phyloP scores from a whole-genome alignment of 2,888 invertebrate species.

The Netelia melanura region DNA sequence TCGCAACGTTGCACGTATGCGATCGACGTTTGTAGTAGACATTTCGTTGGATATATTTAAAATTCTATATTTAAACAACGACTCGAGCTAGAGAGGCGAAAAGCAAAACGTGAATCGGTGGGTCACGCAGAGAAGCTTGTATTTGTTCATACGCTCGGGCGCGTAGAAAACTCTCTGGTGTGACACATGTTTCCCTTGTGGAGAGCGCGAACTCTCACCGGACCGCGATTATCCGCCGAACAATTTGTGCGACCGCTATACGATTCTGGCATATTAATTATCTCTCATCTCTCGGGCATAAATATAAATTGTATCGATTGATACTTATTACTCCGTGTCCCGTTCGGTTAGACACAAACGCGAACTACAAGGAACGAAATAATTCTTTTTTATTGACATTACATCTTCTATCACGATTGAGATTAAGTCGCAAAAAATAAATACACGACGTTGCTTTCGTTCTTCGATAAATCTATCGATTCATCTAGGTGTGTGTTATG shows the following conservation, averaged over 20 bases:
- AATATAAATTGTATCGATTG: slow-evolving; percentile 61
- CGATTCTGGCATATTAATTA: slow-evolving; percentile 54
- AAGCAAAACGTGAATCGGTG: neutral
- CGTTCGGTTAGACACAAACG: neutral
- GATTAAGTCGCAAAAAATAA: neutral
- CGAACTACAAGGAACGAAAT: slow-evolving; percentile 37
- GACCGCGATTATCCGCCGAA: slow-evolving; percentile 34
- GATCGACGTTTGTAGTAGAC: slow-evolving; percentile 1
- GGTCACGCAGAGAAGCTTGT: neutral
- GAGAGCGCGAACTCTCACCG: neutral
- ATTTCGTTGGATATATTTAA: slow-evolving; percentile 1
- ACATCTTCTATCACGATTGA: neutral
- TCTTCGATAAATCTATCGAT: neutral
- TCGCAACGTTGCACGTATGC: neutral
- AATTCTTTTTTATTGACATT: slow-evolving; percentile 46
- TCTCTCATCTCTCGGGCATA: slow-evolving; percentile 47
- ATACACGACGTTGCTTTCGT: neutral
- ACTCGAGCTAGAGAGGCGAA: neutral
- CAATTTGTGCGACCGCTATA: slow-evolving; percentile 34
- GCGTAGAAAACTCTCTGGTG: slow-evolving; percentile 28
- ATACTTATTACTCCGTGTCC: slow-evolving; percentile 38
- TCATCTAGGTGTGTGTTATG: neutral
- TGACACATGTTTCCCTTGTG: slow-evolving; percentile 44
- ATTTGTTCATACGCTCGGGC: slow-evolving; percentile 19
- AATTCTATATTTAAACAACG: slow-evolving; percentile 15